These are phyloP conservation scores for Pipistrellus kuhlii DNA, from an alignment of 2,797 vertebrate genomes.

Conservation along the genomic window DNA sequence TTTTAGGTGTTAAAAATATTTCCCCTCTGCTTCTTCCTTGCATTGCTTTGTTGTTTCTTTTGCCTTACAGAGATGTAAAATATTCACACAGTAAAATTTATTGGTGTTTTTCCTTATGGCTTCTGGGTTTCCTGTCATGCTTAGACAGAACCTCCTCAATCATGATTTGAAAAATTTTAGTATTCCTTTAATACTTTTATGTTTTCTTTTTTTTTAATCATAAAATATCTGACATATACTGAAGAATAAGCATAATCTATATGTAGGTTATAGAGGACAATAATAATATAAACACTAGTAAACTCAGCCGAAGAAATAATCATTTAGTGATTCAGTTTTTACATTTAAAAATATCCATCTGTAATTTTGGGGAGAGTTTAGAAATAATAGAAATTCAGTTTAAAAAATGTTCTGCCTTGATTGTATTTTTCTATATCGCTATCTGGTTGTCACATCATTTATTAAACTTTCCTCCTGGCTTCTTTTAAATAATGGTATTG, in stretches of 20 bases:
- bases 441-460: not conserved
- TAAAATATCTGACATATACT: too few relatives aligned
- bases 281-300: not conserved
- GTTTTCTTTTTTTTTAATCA: not conserved
- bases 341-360: not conserved
- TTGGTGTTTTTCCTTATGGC: conserved; percentile 54
- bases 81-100: conserved; percentile 43
- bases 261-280: not conserved
- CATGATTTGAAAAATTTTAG: conserved; percentile 32
- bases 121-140: conserved; percentile 45
- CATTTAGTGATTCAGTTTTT: not conserved
- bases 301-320: conserved; percentile 2
- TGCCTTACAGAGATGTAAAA: conserved; percentile 1
- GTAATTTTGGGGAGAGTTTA: not conserved
- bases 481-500: conserved; percentile 68
- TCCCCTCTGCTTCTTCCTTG: not conserved
- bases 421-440: not conserved
- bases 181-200: conserved; percentile 21
- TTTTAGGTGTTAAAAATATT: conserved; percentile 14
- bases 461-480: not conserved
- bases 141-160: conserved; percentile 31
- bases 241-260: conserved; percentile 35
- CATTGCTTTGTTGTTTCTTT: not conserved
- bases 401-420: not conserved
- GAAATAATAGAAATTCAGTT: conserved; percentile 2